Conservation (phyloP, 2,888 invertebrate genomes). For the Callyntrura sp. region DNA sequence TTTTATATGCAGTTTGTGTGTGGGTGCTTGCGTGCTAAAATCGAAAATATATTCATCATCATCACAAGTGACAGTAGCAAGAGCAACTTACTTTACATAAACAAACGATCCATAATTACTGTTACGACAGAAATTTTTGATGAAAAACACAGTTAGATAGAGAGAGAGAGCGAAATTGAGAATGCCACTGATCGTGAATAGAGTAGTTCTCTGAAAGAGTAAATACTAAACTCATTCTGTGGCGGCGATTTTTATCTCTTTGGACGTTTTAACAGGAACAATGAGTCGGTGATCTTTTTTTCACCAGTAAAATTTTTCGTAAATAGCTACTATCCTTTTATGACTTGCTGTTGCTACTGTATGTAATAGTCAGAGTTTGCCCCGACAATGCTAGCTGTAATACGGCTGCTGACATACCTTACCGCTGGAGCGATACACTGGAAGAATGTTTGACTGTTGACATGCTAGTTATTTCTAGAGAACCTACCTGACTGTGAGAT, state of each 20-base stretch:
- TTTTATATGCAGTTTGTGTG: slow-evolving; percentile 8
- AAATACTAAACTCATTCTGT: background rate
- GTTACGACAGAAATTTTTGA: background rate
- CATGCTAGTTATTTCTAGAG: background rate
- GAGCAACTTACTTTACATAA: slow-evolving; percentile 17
- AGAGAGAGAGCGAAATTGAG: background rate
- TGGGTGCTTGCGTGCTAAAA: slow-evolving; percentile 30
- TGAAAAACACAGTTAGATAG: background rate
- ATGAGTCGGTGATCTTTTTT: no score
- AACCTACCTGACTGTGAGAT: background rate
- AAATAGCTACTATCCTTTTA: no score
- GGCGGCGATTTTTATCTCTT: background rate
- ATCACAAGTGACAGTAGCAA: slow-evolving; percentile 30
- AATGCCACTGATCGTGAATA: background rate
- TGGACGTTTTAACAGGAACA: background rate
- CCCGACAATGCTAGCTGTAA: background rate
- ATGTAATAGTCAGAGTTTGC: background rate
- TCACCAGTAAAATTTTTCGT: no score
- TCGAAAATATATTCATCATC: slow-evolving; percentile 48
- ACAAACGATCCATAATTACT: slow-evolving; percentile 21
- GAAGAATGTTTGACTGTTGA: slow-evolving; percentile 1
- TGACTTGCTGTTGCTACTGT: no score
- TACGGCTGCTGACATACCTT: no score
- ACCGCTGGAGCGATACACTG: background rate
- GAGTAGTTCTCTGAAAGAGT: background rate